Evolutionary conservation across 1,140 invertebrate species (phyloP).

Genomic region (Dryas iulia): DNA sequence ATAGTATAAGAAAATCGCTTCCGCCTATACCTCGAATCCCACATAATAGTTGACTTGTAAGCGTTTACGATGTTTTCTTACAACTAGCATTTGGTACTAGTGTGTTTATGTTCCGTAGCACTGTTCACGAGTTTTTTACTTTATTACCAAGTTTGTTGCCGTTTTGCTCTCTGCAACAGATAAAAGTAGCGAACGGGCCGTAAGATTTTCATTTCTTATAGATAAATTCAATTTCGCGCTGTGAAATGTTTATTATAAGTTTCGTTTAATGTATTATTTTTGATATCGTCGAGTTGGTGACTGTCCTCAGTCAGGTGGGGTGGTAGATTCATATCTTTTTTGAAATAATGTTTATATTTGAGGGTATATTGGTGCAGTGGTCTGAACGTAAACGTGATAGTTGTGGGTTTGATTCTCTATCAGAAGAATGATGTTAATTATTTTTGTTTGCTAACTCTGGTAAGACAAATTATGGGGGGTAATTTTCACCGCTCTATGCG

Average conservation of each 20-base stretch:
- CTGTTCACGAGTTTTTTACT: constrained; percentile 61
- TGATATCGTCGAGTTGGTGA: no score
- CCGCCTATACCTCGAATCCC: constrained; percentile 20
- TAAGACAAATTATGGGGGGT: no score
- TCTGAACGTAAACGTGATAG: no score
- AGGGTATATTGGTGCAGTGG: no score
- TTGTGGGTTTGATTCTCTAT: no score
- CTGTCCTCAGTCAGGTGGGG: no score
- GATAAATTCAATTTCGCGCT: neutral
- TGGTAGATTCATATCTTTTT: no score
- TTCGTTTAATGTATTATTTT: neutral
- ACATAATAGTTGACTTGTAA: constrained; percentile 52
- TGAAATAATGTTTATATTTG: no score
- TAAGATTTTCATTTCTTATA: constrained; percentile 13
- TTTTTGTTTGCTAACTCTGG: no score
- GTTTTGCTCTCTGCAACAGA: constrained; percentile 38
- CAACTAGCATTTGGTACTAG: constrained; percentile 44
- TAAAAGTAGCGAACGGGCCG: constrained; percentile 30
- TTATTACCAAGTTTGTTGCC: constrained; percentile 53
- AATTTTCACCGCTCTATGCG: no score
- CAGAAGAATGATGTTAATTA: no score
- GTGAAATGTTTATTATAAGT: neutral
- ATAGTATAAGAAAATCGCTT: constrained; percentile 12
- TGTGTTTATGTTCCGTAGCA: constrained; percentile 52
- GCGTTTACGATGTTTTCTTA: constrained; percentile 68